A percentile compares a stretch with the other conserved stretches of the same genome.
phyloP scores from a whole-genome alignment of 2,113 vertebrate genomes.

The Callaeas wilsoni region DNA sequence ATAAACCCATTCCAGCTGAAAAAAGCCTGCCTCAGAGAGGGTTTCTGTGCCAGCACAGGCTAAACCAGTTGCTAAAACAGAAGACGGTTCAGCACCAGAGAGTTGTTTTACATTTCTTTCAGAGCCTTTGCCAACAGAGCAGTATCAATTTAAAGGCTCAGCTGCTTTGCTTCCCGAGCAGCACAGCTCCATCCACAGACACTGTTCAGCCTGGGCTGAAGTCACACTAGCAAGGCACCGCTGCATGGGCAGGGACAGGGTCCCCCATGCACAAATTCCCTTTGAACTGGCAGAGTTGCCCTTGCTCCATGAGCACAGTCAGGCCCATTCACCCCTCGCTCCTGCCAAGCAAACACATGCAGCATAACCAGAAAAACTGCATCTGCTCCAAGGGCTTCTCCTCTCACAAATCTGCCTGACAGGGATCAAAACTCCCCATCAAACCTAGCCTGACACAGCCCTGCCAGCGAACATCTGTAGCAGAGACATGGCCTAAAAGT shows the following conservation, averaged over 20 bases:
- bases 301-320: background rate
- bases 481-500: background rate
- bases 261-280: background rate
- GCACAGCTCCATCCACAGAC: background rate
- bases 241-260: background rate
- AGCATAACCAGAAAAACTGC: background rate
- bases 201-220: background rate
- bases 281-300: background rate
- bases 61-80: background rate
- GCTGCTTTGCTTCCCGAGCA: background rate
- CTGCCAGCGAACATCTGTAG: conserved; percentile 39
- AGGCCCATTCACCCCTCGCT: background rate
- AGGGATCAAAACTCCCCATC: conserved; percentile 18
- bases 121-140: background rate
- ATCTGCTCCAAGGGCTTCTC: background rate
- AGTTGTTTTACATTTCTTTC: background rate
- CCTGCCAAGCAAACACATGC: background rate
- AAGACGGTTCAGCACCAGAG: background rate
- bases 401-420: background rate
- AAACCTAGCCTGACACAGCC: background rate
- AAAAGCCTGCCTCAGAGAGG: background rate
- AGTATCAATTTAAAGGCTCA: background rate
- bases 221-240: background rate
- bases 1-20: background rate
- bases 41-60: background rate